Base-by-base conservation (phyloP, 2,888 invertebrate species). In the Tenthredo amoena region DNA sequence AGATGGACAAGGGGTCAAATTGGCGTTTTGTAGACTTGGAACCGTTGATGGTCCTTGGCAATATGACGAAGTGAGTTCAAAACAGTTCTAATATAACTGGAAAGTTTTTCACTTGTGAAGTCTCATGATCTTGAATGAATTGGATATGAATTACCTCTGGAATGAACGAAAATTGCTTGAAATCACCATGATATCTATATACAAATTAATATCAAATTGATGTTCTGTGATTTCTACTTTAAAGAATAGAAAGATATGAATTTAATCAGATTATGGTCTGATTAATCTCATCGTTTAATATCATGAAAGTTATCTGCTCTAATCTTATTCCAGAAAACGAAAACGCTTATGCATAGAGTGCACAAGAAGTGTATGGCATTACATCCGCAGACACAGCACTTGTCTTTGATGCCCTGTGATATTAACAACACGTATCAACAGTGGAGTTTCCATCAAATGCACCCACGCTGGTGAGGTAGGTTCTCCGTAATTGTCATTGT, bases 41-140 rank as follows among this genome's bases (percentile, higher is more conserved):
- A 98, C 98, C 18, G 99, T 98, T 1, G 97, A 98, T 91, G 99
- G 99, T 0, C 98, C 98, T 0, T 99, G 99, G 99, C 95, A 96
- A 91, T 99, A 97, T 92, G 97, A 98, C 90, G 96, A 97, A 90
- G 96, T 94, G 89, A 88, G 87, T 85, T 79, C 76, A 37, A 47
- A 74, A n/a, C 40, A 10, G 43, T 74, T 74, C 15, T 40, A 74
- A 50, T 12, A 55, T 15, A 40, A 2, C 5, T 12, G 72, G 37
- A 74, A 21, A 34, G 37, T 71, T 3, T n/a, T 50, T 79, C 15
- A 77, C 84, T 10, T 4, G n/a, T 12, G 26, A 43, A 21, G 40
- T 74, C n/a, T 18, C 21, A 43, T n/a, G 21, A 43, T 68, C 15
- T 68, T 68, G 18, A 15, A 18, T 31, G 34, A 62, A 26, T 26